These are phyloP conservation scores for Dichetophora obliterata DNA, from an alignment of 2,888 invertebrate genomes.

Conservation along the genomic window DNA sequence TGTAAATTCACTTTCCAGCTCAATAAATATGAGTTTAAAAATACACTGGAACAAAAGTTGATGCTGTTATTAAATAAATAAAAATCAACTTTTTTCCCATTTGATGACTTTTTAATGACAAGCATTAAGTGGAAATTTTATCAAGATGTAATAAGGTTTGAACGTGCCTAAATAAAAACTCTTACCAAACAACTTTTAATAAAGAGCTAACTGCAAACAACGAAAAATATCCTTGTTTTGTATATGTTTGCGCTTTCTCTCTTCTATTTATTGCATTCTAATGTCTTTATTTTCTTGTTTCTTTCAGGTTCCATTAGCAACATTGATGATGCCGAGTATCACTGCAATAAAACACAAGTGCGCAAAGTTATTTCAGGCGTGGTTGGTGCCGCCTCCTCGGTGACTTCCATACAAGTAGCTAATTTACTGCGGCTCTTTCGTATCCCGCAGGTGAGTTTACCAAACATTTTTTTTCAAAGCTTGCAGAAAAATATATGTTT, in stretches of 20 bases:
- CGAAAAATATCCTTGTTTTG: constrained; percentile 37
- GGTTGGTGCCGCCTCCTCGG: constrained; percentile 90
- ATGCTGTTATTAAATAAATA: no score
- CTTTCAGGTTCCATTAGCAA: constrained; percentile 90
- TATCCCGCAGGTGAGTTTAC: constrained; percentile 79
- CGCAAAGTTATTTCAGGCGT: constrained; percentile 91
- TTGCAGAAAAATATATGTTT: not conserved
- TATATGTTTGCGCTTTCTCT: not conserved
- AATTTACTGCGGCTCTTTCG: constrained; percentile 91
- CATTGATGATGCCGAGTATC: constrained; percentile 89
- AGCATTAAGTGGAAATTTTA: no score
- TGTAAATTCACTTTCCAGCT: no score
- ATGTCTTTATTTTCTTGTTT: not conserved
- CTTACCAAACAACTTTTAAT: not conserved
- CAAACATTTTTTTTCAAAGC: not conserved
- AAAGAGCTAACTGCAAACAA: not conserved
- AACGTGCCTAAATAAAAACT: not conserved
- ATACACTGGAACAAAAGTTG: no score
- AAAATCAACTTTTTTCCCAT: no score
- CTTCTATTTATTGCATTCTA: not conserved
- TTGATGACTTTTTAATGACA: no score
- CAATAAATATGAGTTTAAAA: no score
- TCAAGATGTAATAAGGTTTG: no score
- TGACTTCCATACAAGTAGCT: constrained; percentile 96
- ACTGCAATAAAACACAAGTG: constrained; percentile 86